Evolutionary conservation across 53 echinoderm and acorn worm species (phyloP), one percentile per base, ranked within the genome.

Genomic region (Echinarachnius parma): DNA sequence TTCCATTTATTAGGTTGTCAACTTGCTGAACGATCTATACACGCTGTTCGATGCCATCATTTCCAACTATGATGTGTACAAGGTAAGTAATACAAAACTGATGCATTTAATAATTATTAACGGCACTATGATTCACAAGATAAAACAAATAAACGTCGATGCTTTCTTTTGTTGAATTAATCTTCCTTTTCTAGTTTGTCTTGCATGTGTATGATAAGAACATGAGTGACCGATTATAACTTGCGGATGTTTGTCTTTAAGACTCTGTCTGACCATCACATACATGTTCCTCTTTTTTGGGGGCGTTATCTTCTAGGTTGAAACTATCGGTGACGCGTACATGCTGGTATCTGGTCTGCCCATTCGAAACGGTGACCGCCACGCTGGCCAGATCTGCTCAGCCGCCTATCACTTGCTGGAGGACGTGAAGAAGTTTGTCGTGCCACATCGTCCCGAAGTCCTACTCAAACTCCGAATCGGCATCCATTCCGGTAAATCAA

Each of bases 261-360:
- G n/a, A n/a, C n/a, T n/a, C n/a, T n/a, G n/a, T n/a, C n/a, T n/a
- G n/a, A n/a, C n/a, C n/a, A n/a, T n/a, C n/a, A n/a, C n/a, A n/a
- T n/a, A n/a, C n/a, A n/a, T n/a, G n/a, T n/a, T n/a, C n/a, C n/a
- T n/a, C n/a, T n/a, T n/a, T n/a, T n/a, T n/a, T n/a, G n/a, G n/a
- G n/a, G n/a, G n/a, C n/a, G n/a, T n/a, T n/a, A n/a, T n/a, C n/a
- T n/a, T 42, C 3, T 20, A 92, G 92, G 93, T 96, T 3, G 96
- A 96, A 61, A 96, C 91, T 28, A 96, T 96, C 31, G 96, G 96
- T 21, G 96, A 96, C 60, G 96, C 96, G 19, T 96, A 96, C 88
- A 96, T 96, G 96, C 59, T 96, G 79, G 96, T 91, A 20, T 96
- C 96, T 0, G 96, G 96, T 1, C 54, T 96, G n/a, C 96, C 96